Evolutionary conservation across 2,888 invertebrate genomes (phyloP).

Genomic region (Eupithecia inturbata): DNA sequence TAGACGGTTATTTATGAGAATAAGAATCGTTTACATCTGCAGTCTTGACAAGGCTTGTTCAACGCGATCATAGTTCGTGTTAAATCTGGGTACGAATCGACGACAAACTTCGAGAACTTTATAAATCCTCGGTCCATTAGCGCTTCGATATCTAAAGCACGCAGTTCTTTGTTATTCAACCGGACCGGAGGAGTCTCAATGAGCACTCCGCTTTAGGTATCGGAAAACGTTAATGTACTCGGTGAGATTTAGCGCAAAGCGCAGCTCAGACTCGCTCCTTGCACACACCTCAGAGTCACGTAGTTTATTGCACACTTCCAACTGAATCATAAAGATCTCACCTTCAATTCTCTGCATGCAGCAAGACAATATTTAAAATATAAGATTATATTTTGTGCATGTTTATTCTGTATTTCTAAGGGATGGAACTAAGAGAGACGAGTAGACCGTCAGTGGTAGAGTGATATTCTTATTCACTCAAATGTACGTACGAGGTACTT

Average conservation of each 20-base stretch:
- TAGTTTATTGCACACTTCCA: conserved; percentile 42
- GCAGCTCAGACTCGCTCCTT: conserved; percentile 52
- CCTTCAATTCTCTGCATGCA: conserved; percentile 7
- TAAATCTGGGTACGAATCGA: conserved; percentile 46
- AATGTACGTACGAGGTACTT: conserved; percentile 8
- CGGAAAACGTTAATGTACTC: conserved; percentile 81
- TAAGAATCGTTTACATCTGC: conserved; percentile 18
- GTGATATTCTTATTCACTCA: neutral
- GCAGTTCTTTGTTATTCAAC: conserved; percentile 81
- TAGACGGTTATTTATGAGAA: conserved; percentile 44
- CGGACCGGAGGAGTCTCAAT: conserved; percentile 62
- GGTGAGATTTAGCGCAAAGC: conserved; percentile 71
- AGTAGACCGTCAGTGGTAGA: neutral
- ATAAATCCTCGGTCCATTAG: conserved; percentile 77
- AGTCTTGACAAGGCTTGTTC: neutral
- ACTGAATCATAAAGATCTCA: conserved; percentile 28
- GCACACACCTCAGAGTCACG: conserved; percentile 47
- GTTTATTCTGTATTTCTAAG: neutral
- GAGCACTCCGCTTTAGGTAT: conserved; percentile 78
- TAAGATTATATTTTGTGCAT: too few species aligned
- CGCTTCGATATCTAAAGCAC: conserved; percentile 74
- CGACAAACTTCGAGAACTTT: conserved; percentile 61
- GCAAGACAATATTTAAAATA: conserved; percentile 17
- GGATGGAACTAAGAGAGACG: neutral
- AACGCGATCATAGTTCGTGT: conserved; percentile 22